Conservation (phyloP, 2,888 invertebrate genomes). For the Encarsia formosa region DNA sequence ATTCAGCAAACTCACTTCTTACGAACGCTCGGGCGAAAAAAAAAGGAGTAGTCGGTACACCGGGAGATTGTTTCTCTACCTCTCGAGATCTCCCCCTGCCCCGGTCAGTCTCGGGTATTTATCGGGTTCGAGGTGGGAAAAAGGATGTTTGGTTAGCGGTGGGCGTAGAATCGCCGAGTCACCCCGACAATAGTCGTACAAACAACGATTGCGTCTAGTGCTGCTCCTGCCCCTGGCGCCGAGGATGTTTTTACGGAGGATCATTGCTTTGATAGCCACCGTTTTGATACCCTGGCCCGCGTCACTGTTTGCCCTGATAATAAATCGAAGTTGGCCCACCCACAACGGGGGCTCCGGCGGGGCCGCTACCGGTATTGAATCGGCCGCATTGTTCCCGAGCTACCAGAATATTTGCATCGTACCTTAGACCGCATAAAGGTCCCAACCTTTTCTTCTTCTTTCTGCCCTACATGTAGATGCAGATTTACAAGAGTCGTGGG, state of each 20-base stretch:
- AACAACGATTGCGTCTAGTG: slow-evolving; percentile 39
- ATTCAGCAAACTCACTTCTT: slow-evolving; percentile 15
- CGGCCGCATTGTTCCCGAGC: slow-evolving; percentile 43
- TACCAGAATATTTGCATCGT: slow-evolving; percentile 19
- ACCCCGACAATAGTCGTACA: slow-evolving; percentile 51
- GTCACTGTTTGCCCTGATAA: not conserved
- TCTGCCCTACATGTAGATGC: slow-evolving; percentile 15
- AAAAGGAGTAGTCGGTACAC: slow-evolving; percentile 1
- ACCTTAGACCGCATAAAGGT: slow-evolving; percentile 5
- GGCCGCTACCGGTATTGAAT: slow-evolving; percentile 51
- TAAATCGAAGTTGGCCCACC: slow-evolving; percentile 46
- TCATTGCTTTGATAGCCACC: too few species aligned
- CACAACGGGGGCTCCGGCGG: slow-evolving; percentile 38
- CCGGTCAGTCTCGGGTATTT: slow-evolving; percentile 26
- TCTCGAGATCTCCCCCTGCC: slow-evolving; percentile 22
- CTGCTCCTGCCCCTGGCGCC: not conserved
- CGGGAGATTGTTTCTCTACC: slow-evolving; percentile 30
- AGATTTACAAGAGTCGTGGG: not conserved
- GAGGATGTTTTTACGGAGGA: not conserved
- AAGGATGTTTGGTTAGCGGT: slow-evolving; percentile 45
- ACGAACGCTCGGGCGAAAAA: not conserved
- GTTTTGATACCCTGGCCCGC: not conserved
- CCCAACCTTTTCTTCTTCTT: slow-evolving; percentile 12
- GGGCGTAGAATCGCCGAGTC: slow-evolving; percentile 49
- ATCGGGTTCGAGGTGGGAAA: slow-evolving; percentile 1